Base-by-base conservation (phyloP, 2,113 vertebrate genomes). In the Leucosticte australis region DNA sequence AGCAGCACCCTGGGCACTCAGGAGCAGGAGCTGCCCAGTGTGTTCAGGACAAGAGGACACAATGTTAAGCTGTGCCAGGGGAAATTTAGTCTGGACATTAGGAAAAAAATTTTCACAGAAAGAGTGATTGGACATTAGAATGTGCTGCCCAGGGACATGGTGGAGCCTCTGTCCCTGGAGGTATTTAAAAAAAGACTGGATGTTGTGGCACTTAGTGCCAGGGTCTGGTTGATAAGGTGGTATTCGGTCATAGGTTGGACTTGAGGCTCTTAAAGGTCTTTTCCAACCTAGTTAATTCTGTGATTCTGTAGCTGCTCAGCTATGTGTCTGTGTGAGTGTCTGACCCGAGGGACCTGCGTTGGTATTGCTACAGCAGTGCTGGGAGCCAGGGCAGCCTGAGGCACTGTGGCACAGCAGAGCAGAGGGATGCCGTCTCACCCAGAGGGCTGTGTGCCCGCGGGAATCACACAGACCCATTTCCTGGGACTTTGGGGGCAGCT, bases 261-360 rank as follows among this genome's bases (percentile, higher is more conserved):
- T 60, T 15, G 73, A 52, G 31, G 17, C 6, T 60, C 33, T 39
- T 33, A 16, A 44, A 60, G 27, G 31, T 77, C 37, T 68, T 77
- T 68, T 52, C 83, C 37, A 60, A 3, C 27, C 6, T 15, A 13
- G 27, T 27, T 60, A 28, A 62, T 53, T 46, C 33, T 19, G 55
- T 19, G 55, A 23, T 39, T 69, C 39, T 53, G 56, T 2, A 20
- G 74, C 0, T 0, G 64, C 50, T 65, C 55, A 39, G 80, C 26
- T 35, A 2, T 0, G 11, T 74, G 87, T 31, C 73, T 10, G 41
- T 11, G 21, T 67, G 37, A 8, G 13, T 18, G 33, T 67, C 46
- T 20, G 16, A 16, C 27, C 63, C 9, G 15, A 27, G 49, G 42
- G 68, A 44, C 21, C 22, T 0, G 12, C 0, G 7, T 0, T 39